These are phyloP conservation scores for Rhodophaea formosa DNA, from an alignment of 2,888 invertebrate genomes.

Conservation along the genomic window DNA sequence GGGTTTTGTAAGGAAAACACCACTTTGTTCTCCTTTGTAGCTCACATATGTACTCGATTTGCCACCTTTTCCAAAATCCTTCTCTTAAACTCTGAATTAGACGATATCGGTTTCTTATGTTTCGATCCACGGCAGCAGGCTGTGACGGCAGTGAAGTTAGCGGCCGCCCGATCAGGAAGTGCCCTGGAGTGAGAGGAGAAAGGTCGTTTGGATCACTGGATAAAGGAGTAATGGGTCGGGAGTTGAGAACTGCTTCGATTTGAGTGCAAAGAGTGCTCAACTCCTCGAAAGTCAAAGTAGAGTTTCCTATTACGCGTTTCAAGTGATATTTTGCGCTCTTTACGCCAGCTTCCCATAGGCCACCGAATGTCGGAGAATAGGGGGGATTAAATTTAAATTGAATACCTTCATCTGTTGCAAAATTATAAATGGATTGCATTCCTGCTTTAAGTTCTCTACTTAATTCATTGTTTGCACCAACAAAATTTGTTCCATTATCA, in stretches of 20 bases:
- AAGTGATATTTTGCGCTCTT: no score
- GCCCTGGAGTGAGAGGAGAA: constrained; percentile 1
- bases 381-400: constrained; percentile 17
- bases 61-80: no score
- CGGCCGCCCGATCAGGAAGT: constrained; percentile 23
- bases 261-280: constrained; percentile 22
- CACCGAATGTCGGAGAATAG: constrained; percentile 1
- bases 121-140: neutral
- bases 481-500: no score
- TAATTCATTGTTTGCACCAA: no score
- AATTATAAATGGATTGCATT: constrained; percentile 7
- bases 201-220: constrained; percentile 20
- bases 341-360: no score
- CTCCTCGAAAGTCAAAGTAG: constrained; percentile 9
- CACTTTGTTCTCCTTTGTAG: constrained; percentile 25
- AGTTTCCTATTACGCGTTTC: constrained; percentile 1
- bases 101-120: neutral
- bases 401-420: constrained; percentile 23
- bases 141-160: constrained; percentile 20
- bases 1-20: constrained; percentile 5
- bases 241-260: constrained; percentile 25
- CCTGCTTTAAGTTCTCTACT: no score
- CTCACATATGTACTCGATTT: constrained; percentile 14
- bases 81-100: neutral
- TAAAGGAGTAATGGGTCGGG: constrained; percentile 23